These are phyloP conservation scores for Pseudochaenichthys georgianus DNA, from an alignment of 2,797 vertebrate genomes.

Conservation along the genomic window DNA sequence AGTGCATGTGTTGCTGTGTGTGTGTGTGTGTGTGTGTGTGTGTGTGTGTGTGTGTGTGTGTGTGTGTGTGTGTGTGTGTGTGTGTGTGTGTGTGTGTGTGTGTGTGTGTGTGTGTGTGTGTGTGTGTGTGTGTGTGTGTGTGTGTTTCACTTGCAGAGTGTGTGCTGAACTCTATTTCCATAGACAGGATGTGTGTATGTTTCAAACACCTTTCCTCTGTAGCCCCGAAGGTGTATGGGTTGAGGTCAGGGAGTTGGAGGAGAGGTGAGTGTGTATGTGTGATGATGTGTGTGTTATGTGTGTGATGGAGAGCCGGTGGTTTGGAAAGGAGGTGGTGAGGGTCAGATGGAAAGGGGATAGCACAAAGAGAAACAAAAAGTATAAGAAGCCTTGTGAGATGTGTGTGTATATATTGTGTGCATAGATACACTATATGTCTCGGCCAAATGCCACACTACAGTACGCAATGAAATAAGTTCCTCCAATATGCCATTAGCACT, in stretches of 20 bases:
- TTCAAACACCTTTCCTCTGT: slow-evolving; percentile 74
- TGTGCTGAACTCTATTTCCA: slow-evolving; percentile 51
- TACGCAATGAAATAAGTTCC: slow-evolving; percentile 10
- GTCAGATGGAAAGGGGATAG: slow-evolving; percentile 50
- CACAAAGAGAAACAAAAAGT: slow-evolving; percentile 34
- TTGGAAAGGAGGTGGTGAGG: slow-evolving; percentile 35
- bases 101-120: too few relatives aligned
- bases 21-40: slow-evolving; percentile 26
- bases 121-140: slow-evolving; percentile 20
- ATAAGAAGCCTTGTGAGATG: slow-evolving; percentile 23
- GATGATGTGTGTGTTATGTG: slow-evolving; percentile 11
- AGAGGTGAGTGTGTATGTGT: slow-evolving; percentile 43
- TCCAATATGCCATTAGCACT: slow-evolving; percentile 13
- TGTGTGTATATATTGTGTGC: neutral
- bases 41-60: slow-evolving; percentile 27
- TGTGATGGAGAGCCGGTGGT: slow-evolving; percentile 45
- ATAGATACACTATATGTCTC: slow-evolving; percentile 4
- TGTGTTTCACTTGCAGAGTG: slow-evolving; percentile 20
- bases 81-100: slow-evolving; percentile 25
- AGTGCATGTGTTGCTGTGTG: slow-evolving; percentile 48
- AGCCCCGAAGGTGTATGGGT: slow-evolving; percentile 54
- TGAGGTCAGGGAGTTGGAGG: slow-evolving; percentile 65
- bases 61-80: slow-evolving; percentile 27
- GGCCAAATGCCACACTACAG: slow-evolving; percentile 3
- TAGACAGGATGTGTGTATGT: slow-evolving; percentile 70